Percentiles rank a stretch among this genome's conserved stretches.
Conservation (phyloP, 2,888 invertebrate species). For the Entomobrya multifasciata region DNA sequence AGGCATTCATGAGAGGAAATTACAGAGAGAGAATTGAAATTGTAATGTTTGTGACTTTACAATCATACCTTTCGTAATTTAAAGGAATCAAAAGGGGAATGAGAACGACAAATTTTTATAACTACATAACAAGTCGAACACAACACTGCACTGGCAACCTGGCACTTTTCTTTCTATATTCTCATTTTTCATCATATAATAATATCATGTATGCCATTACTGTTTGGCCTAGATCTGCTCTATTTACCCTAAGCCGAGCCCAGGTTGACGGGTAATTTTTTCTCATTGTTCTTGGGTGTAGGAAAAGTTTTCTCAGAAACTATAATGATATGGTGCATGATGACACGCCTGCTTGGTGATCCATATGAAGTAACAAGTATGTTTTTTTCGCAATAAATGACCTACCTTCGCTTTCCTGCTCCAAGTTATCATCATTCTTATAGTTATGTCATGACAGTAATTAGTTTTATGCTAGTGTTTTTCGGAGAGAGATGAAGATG, state of each 20-base stretch:
- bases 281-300: not conserved
- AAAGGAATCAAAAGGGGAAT: not conserved
- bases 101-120: not conserved
- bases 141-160: not conserved
- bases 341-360: no score
- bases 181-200: constrained; percentile 6
- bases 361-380: no score
- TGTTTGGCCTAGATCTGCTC: not conserved
- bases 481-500: not conserved
- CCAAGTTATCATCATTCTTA: not conserved
- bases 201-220: constrained; percentile 16
- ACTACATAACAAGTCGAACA: not conserved
- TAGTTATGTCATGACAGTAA: not conserved
- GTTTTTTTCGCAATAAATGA: no score
- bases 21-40: no score
- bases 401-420: no score
- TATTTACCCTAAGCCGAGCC: no score
- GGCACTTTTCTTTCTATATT: not conserved
- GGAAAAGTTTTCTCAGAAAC: not conserved
- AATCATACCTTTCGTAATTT: constrained; percentile 6
- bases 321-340: no score
- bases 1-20: no score
- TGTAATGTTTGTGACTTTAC: no score
- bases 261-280: not conserved
- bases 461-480: constrained; percentile 11